Conservation (phyloP, 2,113 vertebrate species). For the Bubo scandiacus region DNA sequence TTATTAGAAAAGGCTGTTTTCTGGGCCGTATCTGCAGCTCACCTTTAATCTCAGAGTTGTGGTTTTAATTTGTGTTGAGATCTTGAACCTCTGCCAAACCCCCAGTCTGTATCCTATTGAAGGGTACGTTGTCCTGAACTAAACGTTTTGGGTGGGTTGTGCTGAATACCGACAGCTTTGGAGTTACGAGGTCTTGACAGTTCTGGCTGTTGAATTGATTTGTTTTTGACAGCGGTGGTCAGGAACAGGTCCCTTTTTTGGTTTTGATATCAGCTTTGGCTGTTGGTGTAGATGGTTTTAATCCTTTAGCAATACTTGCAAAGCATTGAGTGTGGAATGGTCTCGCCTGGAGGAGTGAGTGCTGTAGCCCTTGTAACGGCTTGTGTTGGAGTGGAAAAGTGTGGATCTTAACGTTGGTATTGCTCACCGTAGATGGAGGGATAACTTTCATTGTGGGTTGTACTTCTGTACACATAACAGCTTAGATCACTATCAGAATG, state of each 20-base stretch:
- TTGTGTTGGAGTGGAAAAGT: neutral
- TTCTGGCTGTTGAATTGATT: neutral
- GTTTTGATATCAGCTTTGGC: neutral
- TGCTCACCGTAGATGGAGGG: neutral
- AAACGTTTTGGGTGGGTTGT: neutral
- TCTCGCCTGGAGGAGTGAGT: neutral
- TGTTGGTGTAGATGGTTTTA: neutral
- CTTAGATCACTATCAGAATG: neutral
- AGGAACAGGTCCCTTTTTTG: neutral
- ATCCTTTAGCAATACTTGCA: neutral
- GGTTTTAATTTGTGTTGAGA: neutral
- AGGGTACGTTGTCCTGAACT: neutral
- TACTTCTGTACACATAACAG: neutral
- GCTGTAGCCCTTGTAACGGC: fast-evolving
- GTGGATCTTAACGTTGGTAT: too few species aligned
- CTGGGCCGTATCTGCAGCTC: neutral
- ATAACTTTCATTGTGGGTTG: neutral
- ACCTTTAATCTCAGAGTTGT: neutral
- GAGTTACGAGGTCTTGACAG: neutral
- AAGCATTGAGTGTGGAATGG: neutral
- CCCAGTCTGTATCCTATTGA: neutral
- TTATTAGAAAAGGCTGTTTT: neutral
- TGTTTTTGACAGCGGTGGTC: neutral
- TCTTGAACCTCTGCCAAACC: neutral
- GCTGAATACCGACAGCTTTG: neutral